Evolutionary conservation across 2,888 invertebrate genomes (phyloP).

Genomic region (Orgyia antiqua): DNA sequence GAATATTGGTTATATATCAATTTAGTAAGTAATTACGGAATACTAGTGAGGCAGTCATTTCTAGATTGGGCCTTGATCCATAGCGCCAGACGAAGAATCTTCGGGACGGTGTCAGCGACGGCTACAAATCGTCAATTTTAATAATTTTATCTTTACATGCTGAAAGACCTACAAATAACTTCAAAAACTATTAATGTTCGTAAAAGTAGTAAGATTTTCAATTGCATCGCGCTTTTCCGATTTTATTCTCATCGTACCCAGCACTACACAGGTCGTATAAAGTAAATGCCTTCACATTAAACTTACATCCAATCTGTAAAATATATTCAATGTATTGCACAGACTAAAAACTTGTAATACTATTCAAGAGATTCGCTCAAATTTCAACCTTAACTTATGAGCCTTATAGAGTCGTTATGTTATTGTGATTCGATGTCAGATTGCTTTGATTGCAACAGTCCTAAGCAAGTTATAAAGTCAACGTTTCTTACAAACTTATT

Average conservation of each 20-base stretch:
- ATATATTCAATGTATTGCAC: constrained; percentile 43
- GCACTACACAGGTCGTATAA: constrained; percentile 27
- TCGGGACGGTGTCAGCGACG: too few species aligned
- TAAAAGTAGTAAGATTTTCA: too few species aligned
- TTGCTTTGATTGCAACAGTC: constrained; percentile 57
- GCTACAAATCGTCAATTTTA: too few species aligned
- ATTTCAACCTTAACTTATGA: constrained; percentile 25
- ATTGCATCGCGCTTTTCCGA: constrained; percentile 44
- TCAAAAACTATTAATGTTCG: too few species aligned
- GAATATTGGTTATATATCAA: too few species aligned
- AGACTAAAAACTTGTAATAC: constrained; percentile 38
- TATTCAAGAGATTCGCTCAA: constrained; percentile 17
- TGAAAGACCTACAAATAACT: too few species aligned
- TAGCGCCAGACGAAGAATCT: too few species aligned
- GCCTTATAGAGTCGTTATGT: constrained; percentile 20
- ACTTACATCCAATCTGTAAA: constrained; percentile 41
- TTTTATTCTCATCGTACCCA: constrained; percentile 24
- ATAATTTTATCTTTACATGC: too few species aligned
- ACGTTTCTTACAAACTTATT: constrained; percentile 69
- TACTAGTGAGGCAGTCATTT: too few species aligned
- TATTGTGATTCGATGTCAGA: constrained; percentile 15
- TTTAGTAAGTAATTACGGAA: too few species aligned
- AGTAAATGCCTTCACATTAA: constrained; percentile 25
- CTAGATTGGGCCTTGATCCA: too few species aligned
- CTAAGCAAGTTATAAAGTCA: constrained; percentile 39